These are phyloP conservation scores for Eilema caniola DNA, from an alignment of 2,888 invertebrate genomes.

Conservation along the genomic window DNA sequence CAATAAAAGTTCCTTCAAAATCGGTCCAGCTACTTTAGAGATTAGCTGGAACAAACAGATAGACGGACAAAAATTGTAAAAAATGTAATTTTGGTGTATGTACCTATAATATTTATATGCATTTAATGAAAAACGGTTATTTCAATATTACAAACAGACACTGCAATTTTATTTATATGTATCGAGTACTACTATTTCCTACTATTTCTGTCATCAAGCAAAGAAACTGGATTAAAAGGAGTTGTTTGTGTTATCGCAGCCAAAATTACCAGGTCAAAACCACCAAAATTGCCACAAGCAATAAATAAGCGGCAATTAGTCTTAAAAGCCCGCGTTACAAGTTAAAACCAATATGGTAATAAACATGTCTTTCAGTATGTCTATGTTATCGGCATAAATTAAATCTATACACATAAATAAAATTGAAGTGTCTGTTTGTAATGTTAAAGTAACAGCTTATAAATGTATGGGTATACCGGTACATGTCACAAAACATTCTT, in stretches of 20 bases:
- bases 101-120: too few relatives aligned
- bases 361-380: conserved; percentile 40
- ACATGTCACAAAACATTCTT: too few relatives aligned
- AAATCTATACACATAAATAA: conserved; percentile 25
- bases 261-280: not conserved
- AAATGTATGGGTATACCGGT: not conserved
- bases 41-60: too few relatives aligned
- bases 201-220: not conserved
- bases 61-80: too few relatives aligned
- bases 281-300: not conserved
- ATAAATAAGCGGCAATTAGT: conserved; percentile 23
- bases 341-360: conserved; percentile 29
- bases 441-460: not conserved
- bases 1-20: too few relatives aligned
- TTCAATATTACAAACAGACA: too few relatives aligned
- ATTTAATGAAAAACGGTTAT: too few relatives aligned
- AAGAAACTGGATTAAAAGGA: not conserved
- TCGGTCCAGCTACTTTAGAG: too few relatives aligned
- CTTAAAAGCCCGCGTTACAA: conserved; percentile 18
- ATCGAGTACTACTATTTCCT: too few relatives aligned
- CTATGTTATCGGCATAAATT: conserved; percentile 53
- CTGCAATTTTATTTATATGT: too few relatives aligned
- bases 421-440: not conserved
- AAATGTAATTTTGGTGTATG: too few relatives aligned
- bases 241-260: not conserved